A percentile compares a stretch with the other conserved stretches of the same genome.
Evolutionary conservation across 2,888 invertebrate genomes (phyloP).

Genomic region (Lingula anatina): DNA sequence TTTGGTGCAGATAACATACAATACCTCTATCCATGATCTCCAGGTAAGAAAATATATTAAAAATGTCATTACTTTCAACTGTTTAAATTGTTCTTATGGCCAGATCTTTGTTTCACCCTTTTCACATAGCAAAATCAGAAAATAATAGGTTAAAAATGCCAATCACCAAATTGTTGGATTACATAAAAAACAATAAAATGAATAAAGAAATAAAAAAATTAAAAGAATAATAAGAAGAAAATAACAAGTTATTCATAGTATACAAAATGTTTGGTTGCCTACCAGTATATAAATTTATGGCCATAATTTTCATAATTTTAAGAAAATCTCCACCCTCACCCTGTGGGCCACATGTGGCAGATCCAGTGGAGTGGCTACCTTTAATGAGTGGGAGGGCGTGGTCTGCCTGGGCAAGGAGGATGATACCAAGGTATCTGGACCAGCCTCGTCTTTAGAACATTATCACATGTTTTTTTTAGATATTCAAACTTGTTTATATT

Average conservation of each 20-base stretch:
- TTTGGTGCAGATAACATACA: not conserved
- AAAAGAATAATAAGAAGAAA: too few species aligned
- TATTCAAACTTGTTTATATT: too few species aligned
- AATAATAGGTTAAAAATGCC: too few species aligned
- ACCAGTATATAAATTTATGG: not conserved
- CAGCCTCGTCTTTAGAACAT: not conserved
- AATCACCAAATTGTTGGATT: too few species aligned
- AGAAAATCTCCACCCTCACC: slow-evolving; percentile 34
- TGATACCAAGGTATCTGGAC: slow-evolving; percentile 18
- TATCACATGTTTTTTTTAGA: not conserved
- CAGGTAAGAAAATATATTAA: too few species aligned
- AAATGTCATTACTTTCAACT: too few species aligned
- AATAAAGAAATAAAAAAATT: too few species aligned
- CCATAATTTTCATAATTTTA: not conserved
- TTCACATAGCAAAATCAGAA: slow-evolving; percentile 24
- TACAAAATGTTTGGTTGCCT: too few species aligned
- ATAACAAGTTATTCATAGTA: too few species aligned
- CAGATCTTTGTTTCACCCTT: slow-evolving; percentile 2
- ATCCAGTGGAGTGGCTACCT: slow-evolving; percentile 28
- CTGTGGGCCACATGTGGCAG: slow-evolving; percentile 40
- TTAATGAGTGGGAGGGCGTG: slow-evolving; percentile 31
- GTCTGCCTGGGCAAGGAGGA: slow-evolving; percentile 31
- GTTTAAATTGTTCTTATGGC: too few species aligned
- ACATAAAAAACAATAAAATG: too few species aligned
- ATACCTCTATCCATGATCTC: not conserved